Conservation (phyloP, 1,140 invertebrate species). For the Trissolcus basalis region DNA sequence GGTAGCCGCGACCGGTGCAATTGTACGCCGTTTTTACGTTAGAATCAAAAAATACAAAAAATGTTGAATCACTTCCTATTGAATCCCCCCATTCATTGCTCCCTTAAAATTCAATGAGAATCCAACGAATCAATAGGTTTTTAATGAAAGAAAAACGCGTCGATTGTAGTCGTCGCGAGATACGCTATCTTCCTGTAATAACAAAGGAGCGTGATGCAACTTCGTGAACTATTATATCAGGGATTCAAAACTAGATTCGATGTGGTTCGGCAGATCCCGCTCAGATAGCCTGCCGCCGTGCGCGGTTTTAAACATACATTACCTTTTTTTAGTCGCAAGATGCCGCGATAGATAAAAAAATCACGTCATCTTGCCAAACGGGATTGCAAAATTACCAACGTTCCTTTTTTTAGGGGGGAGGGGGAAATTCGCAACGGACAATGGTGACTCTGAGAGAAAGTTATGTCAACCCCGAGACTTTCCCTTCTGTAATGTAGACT, state of each 20-base stretch:
- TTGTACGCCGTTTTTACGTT: slow-evolving; percentile 29
- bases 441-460: slow-evolving; percentile 46
- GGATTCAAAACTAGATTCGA: slow-evolving; percentile 45
- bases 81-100: slow-evolving; percentile 35
- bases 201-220: slow-evolving; percentile 47
- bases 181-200: slow-evolving; percentile 37
- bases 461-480: slow-evolving; percentile 40
- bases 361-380: slow-evolving; percentile 23
- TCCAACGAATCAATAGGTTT: slow-evolving; percentile 48
- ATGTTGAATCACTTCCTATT: slow-evolving; percentile 45
- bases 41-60: slow-evolving; percentile 25
- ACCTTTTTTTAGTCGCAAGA: slow-evolving; percentile 16
- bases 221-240: slow-evolving; percentile 52
- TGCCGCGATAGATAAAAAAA: slow-evolving; percentile 13
- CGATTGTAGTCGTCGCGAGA: slow-evolving; percentile 43
- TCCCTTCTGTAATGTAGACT: slow-evolving; percentile 28
- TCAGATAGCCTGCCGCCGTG: slow-evolving; percentile 32
- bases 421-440: slow-evolving; percentile 16
- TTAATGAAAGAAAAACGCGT: slow-evolving; percentile 50
- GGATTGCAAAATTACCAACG: slow-evolving; percentile 2
- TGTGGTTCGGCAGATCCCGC: slow-evolving; percentile 30
- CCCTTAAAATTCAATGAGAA: slow-evolving; percentile 40
- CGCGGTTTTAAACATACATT: slow-evolving; percentile 20
- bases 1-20: slow-evolving; percentile 13
- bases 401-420: slow-evolving; percentile 7